These are phyloP conservation scores for Periplaneta americana DNA, from an alignment of 1,140 invertebrate species.

Conservation along the genomic window DNA sequence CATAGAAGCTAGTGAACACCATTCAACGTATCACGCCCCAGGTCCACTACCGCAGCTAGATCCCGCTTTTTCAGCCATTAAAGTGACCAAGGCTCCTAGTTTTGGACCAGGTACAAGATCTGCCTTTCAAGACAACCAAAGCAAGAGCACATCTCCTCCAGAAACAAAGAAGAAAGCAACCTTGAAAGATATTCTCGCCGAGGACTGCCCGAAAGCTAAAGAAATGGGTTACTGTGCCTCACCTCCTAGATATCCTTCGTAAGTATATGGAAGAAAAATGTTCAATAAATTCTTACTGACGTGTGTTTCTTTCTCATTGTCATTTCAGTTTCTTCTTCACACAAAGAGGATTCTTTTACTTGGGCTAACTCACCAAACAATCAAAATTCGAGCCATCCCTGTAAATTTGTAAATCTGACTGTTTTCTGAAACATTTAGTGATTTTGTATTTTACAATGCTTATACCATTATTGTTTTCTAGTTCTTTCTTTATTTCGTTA, in stretches of 20 bases:
- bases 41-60: neutral
- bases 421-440: too few relatives aligned
- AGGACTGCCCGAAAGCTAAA: slow-evolving; percentile 19
- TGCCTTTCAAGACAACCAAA: neutral
- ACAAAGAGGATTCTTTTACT: too few relatives aligned
- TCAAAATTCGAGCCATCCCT: too few relatives aligned
- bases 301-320: too few relatives aligned
- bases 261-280: neutral
- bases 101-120: neutral
- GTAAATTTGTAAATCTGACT: too few relatives aligned
- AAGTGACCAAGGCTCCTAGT: neutral
- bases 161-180: slow-evolving; percentile 15
- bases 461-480: too few relatives aligned
- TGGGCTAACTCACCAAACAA: too few relatives aligned
- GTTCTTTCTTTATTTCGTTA: too few relatives aligned
- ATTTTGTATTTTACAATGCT: too few relatives aligned
- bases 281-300: too few relatives aligned
- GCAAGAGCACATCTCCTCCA: neutral
- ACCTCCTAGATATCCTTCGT: slow-evolving; percentile 23
- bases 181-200: slow-evolving; percentile 19
- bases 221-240: slow-evolving; percentile 21
- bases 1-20: neutral
- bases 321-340: too few relatives aligned
- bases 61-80: neutral
- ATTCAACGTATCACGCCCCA: neutral